Conservation (phyloP, 2,888 invertebrate species). For the Orthonevra nobilis region DNA sequence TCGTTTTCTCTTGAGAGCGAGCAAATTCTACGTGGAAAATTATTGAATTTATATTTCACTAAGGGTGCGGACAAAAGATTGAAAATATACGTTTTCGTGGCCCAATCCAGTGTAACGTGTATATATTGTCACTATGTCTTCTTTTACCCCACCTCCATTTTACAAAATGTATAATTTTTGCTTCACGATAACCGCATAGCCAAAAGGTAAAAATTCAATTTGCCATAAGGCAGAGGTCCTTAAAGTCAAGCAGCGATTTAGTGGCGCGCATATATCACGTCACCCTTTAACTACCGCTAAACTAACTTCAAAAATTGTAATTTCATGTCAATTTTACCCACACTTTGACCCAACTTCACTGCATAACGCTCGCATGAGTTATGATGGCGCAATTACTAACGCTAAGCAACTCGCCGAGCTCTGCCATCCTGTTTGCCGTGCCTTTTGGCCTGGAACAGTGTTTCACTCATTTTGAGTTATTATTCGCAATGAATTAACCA, state of each 20-base stretch:
- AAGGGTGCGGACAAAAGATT: too few species aligned
- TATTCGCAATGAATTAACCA: conserved; percentile 49
- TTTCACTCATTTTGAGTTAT: conserved; percentile 60
- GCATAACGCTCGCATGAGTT: conserved; percentile 13
- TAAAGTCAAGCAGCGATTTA: not conserved
- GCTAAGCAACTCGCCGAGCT: conserved; percentile 12
- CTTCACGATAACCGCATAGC: too few species aligned
- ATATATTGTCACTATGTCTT: too few species aligned
- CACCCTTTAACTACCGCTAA: conserved; percentile 13
- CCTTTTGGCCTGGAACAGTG: conserved; percentile 42
- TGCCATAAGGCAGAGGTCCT: too few species aligned
- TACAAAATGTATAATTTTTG: too few species aligned
- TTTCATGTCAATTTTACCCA: conserved; percentile 10
- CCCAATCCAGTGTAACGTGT: too few species aligned
- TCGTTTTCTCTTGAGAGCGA: too few species aligned
- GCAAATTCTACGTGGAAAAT: too few species aligned
- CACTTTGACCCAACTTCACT: not conserved
- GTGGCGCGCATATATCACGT: conserved; percentile 11
- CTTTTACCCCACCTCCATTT: too few species aligned
- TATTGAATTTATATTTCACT: too few species aligned
- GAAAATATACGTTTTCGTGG: too few species aligned
- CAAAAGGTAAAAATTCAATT: too few species aligned
- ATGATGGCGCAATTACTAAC: conserved; percentile 32
- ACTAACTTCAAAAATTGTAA: conserved; percentile 9
- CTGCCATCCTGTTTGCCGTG: conserved; percentile 15